Evolutionary conservation across 2,797 vertebrate species (phyloP), one percentile per base, ranked within the genome.

Genomic region (Hephaestus fuliginosus): DNA sequence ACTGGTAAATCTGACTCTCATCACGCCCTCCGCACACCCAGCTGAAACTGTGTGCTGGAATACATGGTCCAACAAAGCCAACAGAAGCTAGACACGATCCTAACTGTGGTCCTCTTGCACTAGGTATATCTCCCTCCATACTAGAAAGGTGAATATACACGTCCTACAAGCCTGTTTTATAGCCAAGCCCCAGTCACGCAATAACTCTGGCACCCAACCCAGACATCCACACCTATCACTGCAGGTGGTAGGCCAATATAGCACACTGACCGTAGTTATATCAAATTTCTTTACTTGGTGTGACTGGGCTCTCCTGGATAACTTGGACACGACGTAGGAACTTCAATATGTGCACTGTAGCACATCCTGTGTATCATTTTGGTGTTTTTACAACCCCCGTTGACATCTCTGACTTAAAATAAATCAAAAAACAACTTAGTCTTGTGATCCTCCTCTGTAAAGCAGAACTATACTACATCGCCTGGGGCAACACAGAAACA

Each of bases 401-500:
- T 74, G 53, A 61, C 67, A 43, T 58, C 28, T 56, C 56, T 41
- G 55, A 55, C 46, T 60, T 70, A 18, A 48, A 56, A 44, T 25
- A 41, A 61, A 36, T 61, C 25, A 67, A 18, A 70, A 55, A 25
- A 60, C 18, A 30, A 36, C 12, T 70, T 25, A 20, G 41, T 49
- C 20, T 67, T 57, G 10, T 48, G 49, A 62, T 49, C 39, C n/a
- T 66, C 7, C 52, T 30, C 13, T n/a, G 65, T 13, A 74, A 83
- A 76, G 55, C 17, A 70, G 17, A 65, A 36, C 17, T 58, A 49
- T 36, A 28, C 20, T 72, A 33, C 10, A 74, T 20, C 5, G 56
- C 62, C 63, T 30, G 13, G 60, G 33, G 64, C 53, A 64, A 43
- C 55, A 65, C n/a, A 61, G 49, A 82, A 57, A 44, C n/a, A 46